Evolutionary conservation across 1,140 invertebrate genomes (phyloP).

Genomic region (Asbolus verrucosus): DNA sequence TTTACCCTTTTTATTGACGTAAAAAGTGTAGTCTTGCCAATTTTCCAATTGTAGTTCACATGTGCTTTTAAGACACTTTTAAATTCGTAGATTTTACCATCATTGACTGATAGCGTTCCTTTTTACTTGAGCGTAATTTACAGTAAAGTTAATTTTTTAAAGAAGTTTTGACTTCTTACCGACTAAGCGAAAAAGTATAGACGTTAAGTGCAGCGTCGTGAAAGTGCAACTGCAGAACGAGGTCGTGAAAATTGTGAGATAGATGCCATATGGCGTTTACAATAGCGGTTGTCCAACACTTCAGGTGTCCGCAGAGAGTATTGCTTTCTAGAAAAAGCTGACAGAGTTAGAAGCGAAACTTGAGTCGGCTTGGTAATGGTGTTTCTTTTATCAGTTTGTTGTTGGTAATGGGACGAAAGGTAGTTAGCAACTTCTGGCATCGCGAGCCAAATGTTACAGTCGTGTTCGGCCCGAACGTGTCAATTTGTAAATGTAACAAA

Average conservation of each 20-base stretch:
- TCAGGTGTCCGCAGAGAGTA: constrained; percentile 39
- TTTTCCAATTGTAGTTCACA: too few species aligned
- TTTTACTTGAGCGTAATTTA: too few species aligned
- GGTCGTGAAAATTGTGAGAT: constrained; percentile 44
- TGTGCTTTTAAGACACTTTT: too few species aligned
- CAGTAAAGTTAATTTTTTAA: too few species aligned
- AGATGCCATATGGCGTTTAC: constrained; percentile 47
- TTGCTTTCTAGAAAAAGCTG: constrained; percentile 50
- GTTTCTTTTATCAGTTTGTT: constrained; percentile 58
- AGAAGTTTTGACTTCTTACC: too few species aligned
- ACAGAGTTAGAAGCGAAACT: constrained; percentile 50
- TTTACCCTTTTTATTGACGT: too few species aligned
- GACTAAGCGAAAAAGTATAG: too few species aligned
- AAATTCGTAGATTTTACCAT: too few species aligned
- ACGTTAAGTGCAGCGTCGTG: not conserved
- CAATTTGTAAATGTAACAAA: constrained; percentile 63
- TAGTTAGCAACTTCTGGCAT: constrained; percentile 57
- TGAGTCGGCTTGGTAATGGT: constrained; percentile 49
- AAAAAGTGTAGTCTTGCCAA: too few species aligned
- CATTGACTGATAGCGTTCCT: too few species aligned
- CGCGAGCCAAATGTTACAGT: constrained; percentile 54
- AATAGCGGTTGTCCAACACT: constrained; percentile 5
- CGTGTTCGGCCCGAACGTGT: constrained; percentile 57
- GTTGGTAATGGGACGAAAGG: constrained; percentile 57
- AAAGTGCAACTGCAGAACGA: not conserved